Evolutionary conservation across 2,113 vertebrate species (phyloP), one percentile per base, ranked within the genome.

Genomic region (Pelvicachromis taeniatus): DNA sequence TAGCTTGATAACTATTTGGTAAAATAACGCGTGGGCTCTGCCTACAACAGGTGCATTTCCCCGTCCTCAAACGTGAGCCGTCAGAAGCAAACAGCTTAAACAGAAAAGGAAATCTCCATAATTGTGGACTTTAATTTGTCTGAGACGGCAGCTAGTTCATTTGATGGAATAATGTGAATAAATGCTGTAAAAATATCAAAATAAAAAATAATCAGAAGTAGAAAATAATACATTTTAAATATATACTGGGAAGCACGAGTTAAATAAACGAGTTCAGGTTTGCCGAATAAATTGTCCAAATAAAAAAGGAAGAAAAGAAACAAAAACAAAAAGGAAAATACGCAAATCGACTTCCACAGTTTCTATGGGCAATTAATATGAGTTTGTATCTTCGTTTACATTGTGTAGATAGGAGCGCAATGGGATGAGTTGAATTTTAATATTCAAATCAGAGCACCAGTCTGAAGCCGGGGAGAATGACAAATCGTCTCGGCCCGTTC

Each of bases 371-470:
- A 93, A 95, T 94, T 94, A 88, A 92, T 92, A 85, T 68, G 35
- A 88, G 63, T 94, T 93, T 90, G 91, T 91, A 90, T 94, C 90
- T 70, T 86, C 88, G 87, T 95, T 94, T 92, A 88, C 86, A 90
- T 88, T 88, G 92, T 87, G 85, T 81, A 65, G 81, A 88, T 61
- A 78, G 85, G 70, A 83, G 90, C 87, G 78, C 85, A 56, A 84
- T 83, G 88, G 53, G 56, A 82, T 89, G 88, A 33, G 91, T 89
- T 78, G 85, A 29, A 94, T 94, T 95, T 94, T 85, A 95, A 92
- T 95, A 95, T 95, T 92, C 94, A 95, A 95, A 95, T 93, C 89
- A 87, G 86, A 77, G 86, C 81, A 70, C 82, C 86, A 87, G 89
- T 90, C 91, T 87, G 83, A 81, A 82, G 88, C 88, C 84, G 85